Evolutionary conservation across 2,888 invertebrate species (phyloP), one percentile per base, ranked within the genome.

Genomic region (Hecatera dysodea): DNA sequence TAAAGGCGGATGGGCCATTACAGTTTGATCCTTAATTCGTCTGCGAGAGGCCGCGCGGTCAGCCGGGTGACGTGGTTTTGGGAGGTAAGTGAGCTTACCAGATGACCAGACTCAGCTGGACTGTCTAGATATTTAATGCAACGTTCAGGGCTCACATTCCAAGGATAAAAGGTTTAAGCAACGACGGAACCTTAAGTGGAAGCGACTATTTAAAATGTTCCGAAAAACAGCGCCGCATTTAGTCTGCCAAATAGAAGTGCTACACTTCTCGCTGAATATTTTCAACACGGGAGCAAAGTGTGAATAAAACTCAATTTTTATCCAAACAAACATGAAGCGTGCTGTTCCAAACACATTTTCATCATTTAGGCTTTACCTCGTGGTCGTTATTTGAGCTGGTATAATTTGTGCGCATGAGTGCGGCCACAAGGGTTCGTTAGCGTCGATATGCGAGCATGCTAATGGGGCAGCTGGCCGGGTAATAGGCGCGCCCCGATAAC

Each of bases 351-450:
- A 12, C 52, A 67, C 27, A 53, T 24, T 67, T 44, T 22, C 52
- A 53, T 39, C 4, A 50, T 59, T 55, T 22, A 42, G 33, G 59
- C 39, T 53, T 12, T 22, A 33, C 19, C 15, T 6, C 9, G 39
- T 46, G 27, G 5, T 1, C 44, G 17, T 73, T 73, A 72, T 72
- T 73, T 55, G 44, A 42, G 59, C 33, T 39, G 22, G 59, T 81
- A 55, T 55, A 66, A 78, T 93, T 92, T 91, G 91, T 91, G 92
- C 89, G 91, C 89, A 88, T 87, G 91, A 90, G 92, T 88, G 89
- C 89, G 82, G 86, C 88, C 81, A 78, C 86, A 80, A 82, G 86
- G 90, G 88, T 90, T 90, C 87, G 91, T 88, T 89, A 87, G 89
- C 84, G 83, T 83, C 83, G 86, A 82, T 81, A 80, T 87, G 88